Conservation (phyloP, 2,888 invertebrate genomes). For the Nephrotoma guestfalica region DNA sequence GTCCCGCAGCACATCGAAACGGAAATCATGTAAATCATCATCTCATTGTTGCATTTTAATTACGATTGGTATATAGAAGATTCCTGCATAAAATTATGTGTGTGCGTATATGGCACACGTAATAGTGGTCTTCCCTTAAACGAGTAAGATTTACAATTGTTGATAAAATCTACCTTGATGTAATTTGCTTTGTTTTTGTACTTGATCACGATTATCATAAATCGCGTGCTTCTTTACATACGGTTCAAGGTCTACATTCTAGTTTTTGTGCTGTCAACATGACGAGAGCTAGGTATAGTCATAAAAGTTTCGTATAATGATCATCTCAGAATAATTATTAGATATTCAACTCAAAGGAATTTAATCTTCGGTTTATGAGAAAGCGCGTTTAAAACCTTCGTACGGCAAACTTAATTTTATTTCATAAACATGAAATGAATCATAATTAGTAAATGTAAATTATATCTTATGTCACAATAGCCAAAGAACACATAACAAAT, state of each 20-base stretch:
- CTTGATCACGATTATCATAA: neutral
- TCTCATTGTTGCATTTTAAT: neutral
- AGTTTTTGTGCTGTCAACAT: neutral
- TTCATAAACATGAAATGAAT: neutral
- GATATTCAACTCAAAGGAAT: neutral
- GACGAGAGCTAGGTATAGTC: too few relatives aligned
- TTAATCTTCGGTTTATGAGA: neutral
- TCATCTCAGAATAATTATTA: neutral
- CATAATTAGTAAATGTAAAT: neutral
- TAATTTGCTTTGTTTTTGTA: neutral
- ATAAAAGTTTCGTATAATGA: neutral
- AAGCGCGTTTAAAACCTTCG: neutral
- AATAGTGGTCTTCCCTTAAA: neutral
- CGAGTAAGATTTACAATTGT: neutral
- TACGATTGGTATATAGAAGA: neutral
- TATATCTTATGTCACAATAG: neutral
- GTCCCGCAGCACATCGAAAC: neutral
- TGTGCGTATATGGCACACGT: neutral
- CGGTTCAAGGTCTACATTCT: neutral
- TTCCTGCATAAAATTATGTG: neutral
- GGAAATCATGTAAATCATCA: neutral
- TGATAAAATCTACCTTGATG: neutral
- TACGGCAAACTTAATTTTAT: neutral
- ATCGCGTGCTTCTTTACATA: neutral
- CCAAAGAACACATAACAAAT: neutral